A percentile compares a stretch with the other conserved stretches of the same genome.
Evolutionary conservation across 2,797 vertebrate species (phyloP).

Genomic region (Choloepus didactylus): DNA sequence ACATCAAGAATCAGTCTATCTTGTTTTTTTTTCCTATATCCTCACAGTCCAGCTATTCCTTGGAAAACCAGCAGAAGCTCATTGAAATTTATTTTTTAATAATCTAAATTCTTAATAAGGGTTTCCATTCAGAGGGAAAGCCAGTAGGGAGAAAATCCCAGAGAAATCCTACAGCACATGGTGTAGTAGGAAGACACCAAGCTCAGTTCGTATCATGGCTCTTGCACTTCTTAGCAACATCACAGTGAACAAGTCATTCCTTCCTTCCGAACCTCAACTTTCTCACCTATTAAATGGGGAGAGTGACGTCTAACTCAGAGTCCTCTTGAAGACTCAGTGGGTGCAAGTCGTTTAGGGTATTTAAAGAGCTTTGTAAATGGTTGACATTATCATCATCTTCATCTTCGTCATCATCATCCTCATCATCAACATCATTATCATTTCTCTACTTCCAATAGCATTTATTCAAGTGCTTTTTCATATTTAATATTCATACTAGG

Average conservation of each 20-base stretch:
- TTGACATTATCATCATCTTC: background rate
- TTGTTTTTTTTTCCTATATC: background rate
- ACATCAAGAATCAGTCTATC: background rate
- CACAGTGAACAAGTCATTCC: background rate
- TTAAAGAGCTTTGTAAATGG: background rate
- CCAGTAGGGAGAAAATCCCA: accelerated
- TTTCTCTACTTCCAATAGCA: background rate
- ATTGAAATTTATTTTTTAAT: background rate
- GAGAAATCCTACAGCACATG: background rate
- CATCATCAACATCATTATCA: too few species aligned
- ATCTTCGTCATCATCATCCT: background rate
- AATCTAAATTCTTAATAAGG: background rate
- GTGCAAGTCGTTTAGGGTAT: background rate
- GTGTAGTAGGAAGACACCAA: background rate
- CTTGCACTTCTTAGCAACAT: background rate
- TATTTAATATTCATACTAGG: background rate
- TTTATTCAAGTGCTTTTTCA: background rate
- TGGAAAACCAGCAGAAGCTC: background rate
- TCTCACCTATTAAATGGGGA: background rate
- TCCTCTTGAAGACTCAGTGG: background rate
- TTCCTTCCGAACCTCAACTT: background rate
- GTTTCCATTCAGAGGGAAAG: background rate
- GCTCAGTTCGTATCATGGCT: background rate
- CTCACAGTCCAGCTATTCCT: background rate
- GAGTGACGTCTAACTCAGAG: background rate